phyloP scores from a whole-genome alignment of 2,797 vertebrate species.

The Ptychobarbus kaznakovi region DNA sequence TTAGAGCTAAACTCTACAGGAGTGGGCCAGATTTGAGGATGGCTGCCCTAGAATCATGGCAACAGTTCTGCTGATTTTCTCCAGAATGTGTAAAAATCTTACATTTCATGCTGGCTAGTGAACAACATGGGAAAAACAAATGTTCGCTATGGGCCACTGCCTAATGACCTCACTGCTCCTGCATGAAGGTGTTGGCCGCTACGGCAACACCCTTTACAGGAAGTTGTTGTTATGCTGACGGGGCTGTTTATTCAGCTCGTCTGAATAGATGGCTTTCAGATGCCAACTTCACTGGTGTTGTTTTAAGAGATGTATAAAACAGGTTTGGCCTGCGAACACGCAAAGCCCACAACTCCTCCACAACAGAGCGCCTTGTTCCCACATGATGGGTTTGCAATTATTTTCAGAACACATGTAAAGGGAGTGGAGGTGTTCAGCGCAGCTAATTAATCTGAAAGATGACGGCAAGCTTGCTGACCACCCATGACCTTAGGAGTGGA shows the following conservation, averaged over 20 bases:
- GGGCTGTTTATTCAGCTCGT: constrained; percentile 69
- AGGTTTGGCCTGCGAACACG: constrained; percentile 52
- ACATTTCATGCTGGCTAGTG: constrained; percentile 6
- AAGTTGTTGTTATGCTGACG: constrained; percentile 70
- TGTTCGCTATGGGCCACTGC: constrained; percentile 68
- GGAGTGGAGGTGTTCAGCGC: constrained; percentile 45
- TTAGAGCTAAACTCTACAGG: too few species aligned
- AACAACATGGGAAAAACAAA: constrained; percentile 69
- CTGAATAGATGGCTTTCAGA: constrained; percentile 81
- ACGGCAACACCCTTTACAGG: constrained; percentile 75
- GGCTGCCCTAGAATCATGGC: neutral
- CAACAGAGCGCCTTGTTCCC: constrained; percentile 61
- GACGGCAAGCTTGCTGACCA: constrained; percentile 55
- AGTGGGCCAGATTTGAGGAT: too few species aligned
- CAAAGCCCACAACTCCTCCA: constrained; percentile 63
- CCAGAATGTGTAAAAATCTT: neutral
- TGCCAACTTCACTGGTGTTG: constrained; percentile 68
- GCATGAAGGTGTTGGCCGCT: constrained; percentile 72
- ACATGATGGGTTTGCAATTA: constrained; percentile 58
- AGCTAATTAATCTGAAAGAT: constrained; percentile 63
- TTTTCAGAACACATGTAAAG: constrained; percentile 55
- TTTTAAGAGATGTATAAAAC: constrained; percentile 70
- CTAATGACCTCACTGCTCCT: constrained; percentile 77
- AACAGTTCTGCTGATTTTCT: neutral
- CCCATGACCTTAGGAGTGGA: constrained; percentile 44